Evolutionary conservation across 64 coral and sea anemone genomes (phyloP).

Genomic region (Platygyra sinensis): DNA sequence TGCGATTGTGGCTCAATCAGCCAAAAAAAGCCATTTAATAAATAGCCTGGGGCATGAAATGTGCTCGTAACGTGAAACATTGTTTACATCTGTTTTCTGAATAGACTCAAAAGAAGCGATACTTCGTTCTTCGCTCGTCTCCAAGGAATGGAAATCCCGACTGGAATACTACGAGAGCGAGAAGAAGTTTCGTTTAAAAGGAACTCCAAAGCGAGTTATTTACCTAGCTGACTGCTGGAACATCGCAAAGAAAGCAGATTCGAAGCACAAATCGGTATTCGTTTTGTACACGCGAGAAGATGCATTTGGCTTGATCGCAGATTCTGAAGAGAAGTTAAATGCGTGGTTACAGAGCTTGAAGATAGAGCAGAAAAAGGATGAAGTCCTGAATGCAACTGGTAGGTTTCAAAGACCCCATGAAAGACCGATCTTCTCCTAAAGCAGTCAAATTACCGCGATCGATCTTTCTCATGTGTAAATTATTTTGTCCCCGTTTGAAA

Average conservation of each 20-base stretch:
- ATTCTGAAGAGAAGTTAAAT: constrained; percentile 63
- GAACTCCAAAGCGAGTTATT: constrained; percentile 70
- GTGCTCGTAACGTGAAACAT: background rate
- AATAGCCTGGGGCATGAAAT: background rate
- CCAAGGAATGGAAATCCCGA: constrained; percentile 62
- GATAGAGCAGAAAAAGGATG: constrained; percentile 54
- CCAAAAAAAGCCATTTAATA: too few species aligned
- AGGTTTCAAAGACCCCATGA: background rate
- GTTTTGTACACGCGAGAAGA: constrained; percentile 91
- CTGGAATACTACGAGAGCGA: constrained; percentile 90
- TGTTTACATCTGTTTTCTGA: constrained; percentile 24
- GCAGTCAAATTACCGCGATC: background rate
- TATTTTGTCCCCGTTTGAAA: too few species aligned
- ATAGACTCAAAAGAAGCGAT: constrained; percentile 86
- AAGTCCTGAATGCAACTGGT: constrained; percentile 58
- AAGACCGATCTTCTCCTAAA: too few species aligned
- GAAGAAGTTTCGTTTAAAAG: constrained; percentile 78
- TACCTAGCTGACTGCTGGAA: constrained; percentile 73
- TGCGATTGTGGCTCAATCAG: too few species aligned
- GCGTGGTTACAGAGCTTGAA: constrained; percentile 70
- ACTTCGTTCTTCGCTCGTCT: constrained; percentile 86
- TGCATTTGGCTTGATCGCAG: constrained; percentile 75
- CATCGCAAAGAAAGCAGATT: constrained; percentile 80
- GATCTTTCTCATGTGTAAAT: too few species aligned
- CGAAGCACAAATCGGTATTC: constrained; percentile 75